Evolutionary conservation across 2,113 vertebrate species (phyloP), one percentile per base, ranked within the genome.

Genomic region (Hystrix cristata): DNA sequence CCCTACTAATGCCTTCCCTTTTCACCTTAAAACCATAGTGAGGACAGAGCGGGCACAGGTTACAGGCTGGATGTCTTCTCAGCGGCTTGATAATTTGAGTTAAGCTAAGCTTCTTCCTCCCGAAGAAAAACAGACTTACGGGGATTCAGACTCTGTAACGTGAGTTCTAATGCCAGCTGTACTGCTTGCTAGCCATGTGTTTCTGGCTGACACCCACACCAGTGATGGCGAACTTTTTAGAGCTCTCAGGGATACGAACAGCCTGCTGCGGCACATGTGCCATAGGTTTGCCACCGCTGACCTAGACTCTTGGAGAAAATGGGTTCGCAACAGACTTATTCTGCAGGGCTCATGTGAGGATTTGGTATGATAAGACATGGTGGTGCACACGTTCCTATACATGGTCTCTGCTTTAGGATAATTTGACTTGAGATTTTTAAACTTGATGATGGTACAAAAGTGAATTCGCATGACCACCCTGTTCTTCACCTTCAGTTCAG

Each of bases 341-440:
- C 27, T 8, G 3, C 0, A 7, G 65, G 27, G 34, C 21, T 55
- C 3, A n/a, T 8, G 23, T 1, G 27, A 67, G 59, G 65, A 7
- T 4, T 55, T 25, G 2, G 0, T 3, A 23, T 3, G 38, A 29
- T 2, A 27, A 71, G 74, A 43, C 14, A 59, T 0, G 5, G n/a
- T 9, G 48, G 11, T 29, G 9, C 0, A 16, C 0, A 15, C 5
- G 43, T 21, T 8, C 15, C 2, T 14, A 21, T 0, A 4, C 27
- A 29, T 27, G 60, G 23, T 4, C 4, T 53, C 74, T 38, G 21
- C 14, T 19, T 60, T 16, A 87, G 51, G 15, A 31, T 1, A 3
- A 12, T 31, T 18, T 53, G 23, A 31, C 15, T 19, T 51, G 15
- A 1, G 21, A 38, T 15, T 38, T 88, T 94, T 53, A 8, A 43